Percentiles rank a stretch among this genome's conserved stretches.
Evolutionary conservation across 2,888 invertebrate genomes (phyloP).

Genomic region (Thysanoteuthis rhombus): DNA sequence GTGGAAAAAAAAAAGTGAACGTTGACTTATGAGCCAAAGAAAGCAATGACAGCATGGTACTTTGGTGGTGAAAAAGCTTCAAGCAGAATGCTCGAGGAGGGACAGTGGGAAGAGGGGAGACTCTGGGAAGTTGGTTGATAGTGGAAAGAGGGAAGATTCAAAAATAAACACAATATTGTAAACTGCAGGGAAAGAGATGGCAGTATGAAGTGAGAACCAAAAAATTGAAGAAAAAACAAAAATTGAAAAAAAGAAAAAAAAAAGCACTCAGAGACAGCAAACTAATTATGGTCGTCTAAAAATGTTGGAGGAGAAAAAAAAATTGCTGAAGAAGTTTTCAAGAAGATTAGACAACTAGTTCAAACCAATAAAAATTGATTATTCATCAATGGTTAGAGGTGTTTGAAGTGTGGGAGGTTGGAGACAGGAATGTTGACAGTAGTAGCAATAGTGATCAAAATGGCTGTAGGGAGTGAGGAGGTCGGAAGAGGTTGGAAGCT

Average conservation of each 20-base stretch:
- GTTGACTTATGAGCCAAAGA: too few species aligned
- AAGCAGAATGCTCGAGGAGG: not conserved
- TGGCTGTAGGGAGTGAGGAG: not conserved
- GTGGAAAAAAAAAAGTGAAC: too few species aligned
- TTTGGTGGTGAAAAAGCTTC: not conserved
- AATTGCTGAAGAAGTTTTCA: not conserved
- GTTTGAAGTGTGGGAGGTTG: not conserved
- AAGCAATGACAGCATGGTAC: not conserved
- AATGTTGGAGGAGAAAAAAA: not conserved
- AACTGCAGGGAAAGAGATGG: not conserved
- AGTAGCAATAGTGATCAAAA: not conserved
- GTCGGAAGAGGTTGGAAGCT: not conserved
- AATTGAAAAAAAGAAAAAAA: not conserved
- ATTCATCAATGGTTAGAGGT: not conserved
- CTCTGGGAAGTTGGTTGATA: too few species aligned
- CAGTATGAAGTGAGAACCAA: not conserved
- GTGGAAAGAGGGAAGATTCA: not conserved
- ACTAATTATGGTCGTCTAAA: slow-evolving; percentile 12
- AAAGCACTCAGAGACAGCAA: not conserved
- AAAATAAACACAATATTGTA: not conserved
- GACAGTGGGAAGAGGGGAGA: not conserved
- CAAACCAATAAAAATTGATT: slow-evolving; percentile 12
- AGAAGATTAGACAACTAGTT: not conserved
- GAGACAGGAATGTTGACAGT: not conserved
- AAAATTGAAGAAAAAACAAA: too few species aligned